These are phyloP conservation scores for Entomobrya proxima DNA, from an alignment of 2,888 invertebrate genomes.

Conservation along the genomic window DNA sequence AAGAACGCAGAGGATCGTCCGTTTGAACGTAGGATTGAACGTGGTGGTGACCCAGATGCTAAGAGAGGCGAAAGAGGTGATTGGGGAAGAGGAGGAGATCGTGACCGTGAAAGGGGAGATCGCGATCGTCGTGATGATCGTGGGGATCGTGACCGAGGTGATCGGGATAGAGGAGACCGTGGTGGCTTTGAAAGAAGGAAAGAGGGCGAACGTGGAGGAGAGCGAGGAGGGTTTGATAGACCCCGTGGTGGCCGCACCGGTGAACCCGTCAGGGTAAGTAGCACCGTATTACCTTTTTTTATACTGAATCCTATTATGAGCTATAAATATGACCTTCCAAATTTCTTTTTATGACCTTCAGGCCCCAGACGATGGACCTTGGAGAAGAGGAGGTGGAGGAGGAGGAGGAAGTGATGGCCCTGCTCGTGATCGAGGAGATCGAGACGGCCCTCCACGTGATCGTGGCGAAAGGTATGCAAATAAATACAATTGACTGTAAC, in stretches of 20 bases:
- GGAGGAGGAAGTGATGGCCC: constrained; percentile 77
- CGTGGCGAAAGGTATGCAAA: constrained; percentile 51
- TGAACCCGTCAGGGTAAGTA: constrained; percentile 37
- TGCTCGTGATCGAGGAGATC: constrained; percentile 69
- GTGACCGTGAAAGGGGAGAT: constrained; percentile 64
- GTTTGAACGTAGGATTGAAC: constrained; percentile 74
- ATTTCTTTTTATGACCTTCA: constrained; percentile 33
- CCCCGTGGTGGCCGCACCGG: constrained; percentile 47
- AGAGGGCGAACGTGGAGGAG: constrained; percentile 73
- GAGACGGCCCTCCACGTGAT: constrained; percentile 68
- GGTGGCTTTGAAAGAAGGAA: constrained; percentile 58
- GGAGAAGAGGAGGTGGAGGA: constrained; percentile 77
- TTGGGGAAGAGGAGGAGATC: constrained; percentile 40
- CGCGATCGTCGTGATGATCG: constrained; percentile 71
- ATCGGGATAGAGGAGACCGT: constrained; percentile 70
- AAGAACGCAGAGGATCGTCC: constrained; percentile 55
- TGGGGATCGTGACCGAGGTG: constrained; percentile 66
- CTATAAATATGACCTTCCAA: no score
- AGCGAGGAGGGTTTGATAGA: constrained; percentile 51
- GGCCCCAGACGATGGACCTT: constrained; percentile 75
- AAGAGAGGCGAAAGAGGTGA: constrained; percentile 46
- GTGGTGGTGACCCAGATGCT: constrained; percentile 40
- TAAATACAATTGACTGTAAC: no score
- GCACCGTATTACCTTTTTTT: not conserved
- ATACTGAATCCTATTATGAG: not conserved